Conservation (phyloP, 2,113 vertebrate genomes). For the Gymnocephalus cernua region DNA sequence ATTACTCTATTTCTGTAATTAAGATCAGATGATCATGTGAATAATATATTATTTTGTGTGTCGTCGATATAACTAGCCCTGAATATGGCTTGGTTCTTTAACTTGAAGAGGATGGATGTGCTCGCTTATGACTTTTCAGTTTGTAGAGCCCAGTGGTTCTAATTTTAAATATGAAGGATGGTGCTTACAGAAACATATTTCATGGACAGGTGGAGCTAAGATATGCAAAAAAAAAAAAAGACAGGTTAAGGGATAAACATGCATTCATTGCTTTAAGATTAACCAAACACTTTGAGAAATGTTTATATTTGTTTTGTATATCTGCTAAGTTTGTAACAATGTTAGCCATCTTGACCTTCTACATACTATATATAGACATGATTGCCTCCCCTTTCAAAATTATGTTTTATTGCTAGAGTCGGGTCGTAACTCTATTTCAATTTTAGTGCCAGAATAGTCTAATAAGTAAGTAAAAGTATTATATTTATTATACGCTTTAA, state of each 20-base stretch:
- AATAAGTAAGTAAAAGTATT: constrained; percentile 4
- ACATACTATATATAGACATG: background rate
- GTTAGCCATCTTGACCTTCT: background rate
- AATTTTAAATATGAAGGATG: constrained; percentile 26
- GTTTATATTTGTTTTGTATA: constrained; percentile 3
- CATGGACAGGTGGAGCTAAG: constrained; percentile 3
- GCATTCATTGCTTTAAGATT: background rate
- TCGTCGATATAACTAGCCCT: background rate
- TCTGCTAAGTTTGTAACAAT: background rate
- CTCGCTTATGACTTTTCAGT: constrained; percentile 36
- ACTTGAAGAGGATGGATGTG: constrained; percentile 31
- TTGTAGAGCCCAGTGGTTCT: constrained; percentile 1
- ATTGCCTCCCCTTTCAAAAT: constrained; percentile 1
- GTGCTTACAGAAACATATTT: constrained; percentile 15
- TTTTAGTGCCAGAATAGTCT: background rate
- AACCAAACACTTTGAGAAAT: background rate
- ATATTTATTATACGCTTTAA: constrained; percentile 32
- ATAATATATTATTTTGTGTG: constrained; percentile 38
- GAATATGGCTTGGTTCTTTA: background rate
- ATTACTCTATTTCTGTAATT: constrained; percentile 19
- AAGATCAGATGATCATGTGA: constrained; percentile 48
- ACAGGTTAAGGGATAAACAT: background rate
- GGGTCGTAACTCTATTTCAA: constrained; percentile 25
- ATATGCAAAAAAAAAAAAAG: background rate
- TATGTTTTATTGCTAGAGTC: constrained; percentile 1